Conservation (phyloP, 2,888 invertebrate species). For the Drosophila neoperkinsi region DNA sequence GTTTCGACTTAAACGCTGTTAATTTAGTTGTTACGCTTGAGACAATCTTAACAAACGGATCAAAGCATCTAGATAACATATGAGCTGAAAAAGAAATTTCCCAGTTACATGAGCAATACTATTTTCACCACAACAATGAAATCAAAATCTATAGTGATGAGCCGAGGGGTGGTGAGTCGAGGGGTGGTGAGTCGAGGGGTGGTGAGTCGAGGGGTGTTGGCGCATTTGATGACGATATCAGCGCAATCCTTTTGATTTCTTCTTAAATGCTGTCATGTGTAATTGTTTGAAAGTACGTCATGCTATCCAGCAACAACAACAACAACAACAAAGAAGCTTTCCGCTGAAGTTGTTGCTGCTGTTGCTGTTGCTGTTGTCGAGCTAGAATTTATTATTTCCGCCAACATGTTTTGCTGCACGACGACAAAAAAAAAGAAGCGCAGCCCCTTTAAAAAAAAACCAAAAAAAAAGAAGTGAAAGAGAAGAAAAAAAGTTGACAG, state of each 20-base stretch:
- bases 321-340: conserved; percentile 43
- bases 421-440: conserved; percentile 23
- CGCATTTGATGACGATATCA: not conserved
- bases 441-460: conserved; percentile 8
- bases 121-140: conserved; percentile 54
- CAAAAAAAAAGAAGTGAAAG: conserved; percentile 25
- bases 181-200: not conserved
- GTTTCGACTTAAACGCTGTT: conserved; percentile 73
- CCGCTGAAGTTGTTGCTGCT: conserved; percentile 24
- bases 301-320: conserved; percentile 33
- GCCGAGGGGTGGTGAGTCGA: not conserved
- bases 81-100: conserved; percentile 27
- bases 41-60: conserved; percentile 32
- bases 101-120: conserved; percentile 55
- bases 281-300: conserved; percentile 35
- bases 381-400: conserved; percentile 78
- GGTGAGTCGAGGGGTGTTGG: not conserved
- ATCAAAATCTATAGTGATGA: conserved; percentile 4
- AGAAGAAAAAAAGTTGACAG: conserved; percentile 49
- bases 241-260: conserved; percentile 61
- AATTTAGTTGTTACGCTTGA: conserved; percentile 78
- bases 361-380: conserved; percentile 50
- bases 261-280: conserved; percentile 41
- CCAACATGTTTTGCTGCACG: conserved; percentile 62
- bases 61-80: conserved; percentile 50